Percentiles rank a stretch among this genome's conserved stretches.
Conservation (phyloP, 1,140 invertebrate species). For the Zaprionus lachaisei region DNA sequence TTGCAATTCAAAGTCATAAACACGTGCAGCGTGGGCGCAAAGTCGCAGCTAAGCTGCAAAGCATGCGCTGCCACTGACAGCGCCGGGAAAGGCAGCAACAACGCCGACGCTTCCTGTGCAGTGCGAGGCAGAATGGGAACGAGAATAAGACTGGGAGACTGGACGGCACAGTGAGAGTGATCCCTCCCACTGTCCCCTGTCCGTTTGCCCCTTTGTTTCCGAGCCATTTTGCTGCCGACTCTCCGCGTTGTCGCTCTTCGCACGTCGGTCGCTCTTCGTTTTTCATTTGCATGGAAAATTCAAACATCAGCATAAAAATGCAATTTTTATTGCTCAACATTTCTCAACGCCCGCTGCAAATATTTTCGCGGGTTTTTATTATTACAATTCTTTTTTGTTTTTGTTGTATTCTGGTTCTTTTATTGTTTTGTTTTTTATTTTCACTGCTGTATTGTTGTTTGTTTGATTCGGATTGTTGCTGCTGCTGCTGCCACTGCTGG, state of each 20-base stretch:
- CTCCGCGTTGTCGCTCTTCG: slow-evolving; percentile 24
- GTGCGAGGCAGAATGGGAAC: slow-evolving; percentile 1
- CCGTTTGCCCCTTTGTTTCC: slow-evolving; percentile 43
- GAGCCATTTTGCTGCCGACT: slow-evolving; percentile 49
- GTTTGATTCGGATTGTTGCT: slow-evolving; percentile 66
- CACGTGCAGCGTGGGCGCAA: slow-evolving; percentile 80
- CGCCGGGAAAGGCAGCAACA: slow-evolving; percentile 39
- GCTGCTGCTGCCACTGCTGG: slow-evolving; percentile 33
- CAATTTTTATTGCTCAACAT: slow-evolving; percentile 83
- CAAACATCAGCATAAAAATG: slow-evolving; percentile 83
- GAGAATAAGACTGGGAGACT: not conserved
- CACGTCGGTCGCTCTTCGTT: slow-evolving; percentile 51
- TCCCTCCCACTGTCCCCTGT: slow-evolving; percentile 13
- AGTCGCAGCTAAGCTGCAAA: slow-evolving; percentile 77
- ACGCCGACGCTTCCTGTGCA: slow-evolving; percentile 60
- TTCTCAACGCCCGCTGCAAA: slow-evolving; percentile 81
- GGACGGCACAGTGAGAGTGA: slow-evolving; percentile 2
- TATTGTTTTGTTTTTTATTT: slow-evolving; percentile 46
- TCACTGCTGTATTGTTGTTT: slow-evolving; percentile 56
- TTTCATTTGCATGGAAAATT: slow-evolving; percentile 81
- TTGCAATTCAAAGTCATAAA: slow-evolving; percentile 83
- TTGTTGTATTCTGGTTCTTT: slow-evolving; percentile 13
- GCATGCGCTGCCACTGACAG: slow-evolving; percentile 64
- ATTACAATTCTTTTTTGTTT: slow-evolving; percentile 62
- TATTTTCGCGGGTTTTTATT: slow-evolving; percentile 79